Conservation (phyloP, 2,888 invertebrate genomes). For the Drosophila infuscata region DNA sequence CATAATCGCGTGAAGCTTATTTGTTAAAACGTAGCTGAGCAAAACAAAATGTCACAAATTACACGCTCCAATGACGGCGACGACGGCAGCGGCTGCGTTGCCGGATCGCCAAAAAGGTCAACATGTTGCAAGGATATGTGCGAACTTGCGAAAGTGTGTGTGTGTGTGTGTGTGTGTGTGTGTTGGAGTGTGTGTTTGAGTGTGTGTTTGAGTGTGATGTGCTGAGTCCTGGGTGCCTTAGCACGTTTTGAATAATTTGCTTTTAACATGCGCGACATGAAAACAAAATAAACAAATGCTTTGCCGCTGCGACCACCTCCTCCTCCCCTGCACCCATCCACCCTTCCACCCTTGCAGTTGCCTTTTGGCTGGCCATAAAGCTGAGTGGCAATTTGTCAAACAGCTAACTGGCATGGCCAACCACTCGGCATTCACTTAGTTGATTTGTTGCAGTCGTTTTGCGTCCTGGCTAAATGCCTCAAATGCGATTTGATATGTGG, state of each 20-base stretch:
- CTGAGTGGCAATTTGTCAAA: slow-evolving; percentile 78
- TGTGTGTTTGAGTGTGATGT: slow-evolving; percentile 9
- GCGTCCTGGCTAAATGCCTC: slow-evolving; percentile 71
- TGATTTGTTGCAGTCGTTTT: slow-evolving; percentile 80
- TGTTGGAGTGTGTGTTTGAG: slow-evolving; percentile 1
- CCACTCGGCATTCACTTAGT: slow-evolving; percentile 66
- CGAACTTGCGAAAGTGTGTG: slow-evolving; percentile 25
- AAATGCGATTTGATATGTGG: slow-evolving; percentile 76
- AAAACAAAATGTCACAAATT: slow-evolving; percentile 78
- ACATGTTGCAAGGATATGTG: slow-evolving; percentile 39
- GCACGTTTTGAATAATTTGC: slow-evolving; percentile 77
- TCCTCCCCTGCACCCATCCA: background rate
- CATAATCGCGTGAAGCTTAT: slow-evolving; percentile 80
- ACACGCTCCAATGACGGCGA: slow-evolving; percentile 63
- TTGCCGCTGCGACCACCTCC: slow-evolving; percentile 19
- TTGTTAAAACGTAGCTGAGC: slow-evolving; percentile 68
- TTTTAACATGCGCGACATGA: slow-evolving; percentile 81
- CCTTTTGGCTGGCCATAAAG: slow-evolving; percentile 43
- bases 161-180: slow-evolving; percentile 24
- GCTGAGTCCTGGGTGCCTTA: slow-evolving; percentile 19
- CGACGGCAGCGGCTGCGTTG: slow-evolving; percentile 14
- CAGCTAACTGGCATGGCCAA: slow-evolving; percentile 73
- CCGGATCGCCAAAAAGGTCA: slow-evolving; percentile 64
- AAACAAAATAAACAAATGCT: slow-evolving; percentile 77
- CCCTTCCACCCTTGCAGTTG: background rate